Evolutionary conservation across 2,113 vertebrate genomes (phyloP), one percentile per base, ranked within the genome.

Genomic region (Pollachius pollachius): DNA sequence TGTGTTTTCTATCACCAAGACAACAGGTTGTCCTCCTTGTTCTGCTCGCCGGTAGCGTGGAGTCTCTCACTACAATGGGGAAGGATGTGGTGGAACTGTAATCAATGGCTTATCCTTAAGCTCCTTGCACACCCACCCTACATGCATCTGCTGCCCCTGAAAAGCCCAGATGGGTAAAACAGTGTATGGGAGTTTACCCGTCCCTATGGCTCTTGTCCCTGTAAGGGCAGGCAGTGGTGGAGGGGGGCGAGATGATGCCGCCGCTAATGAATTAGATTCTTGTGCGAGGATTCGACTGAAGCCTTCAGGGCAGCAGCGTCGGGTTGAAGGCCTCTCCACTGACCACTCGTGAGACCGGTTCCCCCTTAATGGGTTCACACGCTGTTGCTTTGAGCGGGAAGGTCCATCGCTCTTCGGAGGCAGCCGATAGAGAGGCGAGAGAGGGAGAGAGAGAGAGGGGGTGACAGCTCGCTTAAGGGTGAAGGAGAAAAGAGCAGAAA

Each of bases 1-100:
- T 83, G 73, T 77, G 84, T 88, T 87, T 90, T 90, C 84, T 85
- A 83, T 88, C 83, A 86, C 78, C 75, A 79, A 90, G 84, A 90
- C 89, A 88, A 89, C 85, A 78, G 85, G 86, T 83, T 86, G 88
- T 87, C 85, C 30, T 34, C 30, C 4, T 34, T 34, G 3, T 34
- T 34, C 30, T 34, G 78, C 81, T 84, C 71, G 80, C 75, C 77
- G 65, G 70, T 82, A 84, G 78, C 79, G 65, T 73, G 81, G 85
- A 74, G 84, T 27, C 17, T 18, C 85, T 87, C 86, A 84, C 79
- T 73, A 54, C 79, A 62, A 75, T 34, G 30, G 67, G 85, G 86
- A 34, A 81, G 77, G 78, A 83, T 37, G 77, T 78, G 74, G 75
- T 34, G 70, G 86, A 88, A 78, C 75, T 54, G 77, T 78, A 89